Base-by-base conservation (phyloP, 2,113 vertebrate species). In the Phylloscopus whistleri region DNA sequence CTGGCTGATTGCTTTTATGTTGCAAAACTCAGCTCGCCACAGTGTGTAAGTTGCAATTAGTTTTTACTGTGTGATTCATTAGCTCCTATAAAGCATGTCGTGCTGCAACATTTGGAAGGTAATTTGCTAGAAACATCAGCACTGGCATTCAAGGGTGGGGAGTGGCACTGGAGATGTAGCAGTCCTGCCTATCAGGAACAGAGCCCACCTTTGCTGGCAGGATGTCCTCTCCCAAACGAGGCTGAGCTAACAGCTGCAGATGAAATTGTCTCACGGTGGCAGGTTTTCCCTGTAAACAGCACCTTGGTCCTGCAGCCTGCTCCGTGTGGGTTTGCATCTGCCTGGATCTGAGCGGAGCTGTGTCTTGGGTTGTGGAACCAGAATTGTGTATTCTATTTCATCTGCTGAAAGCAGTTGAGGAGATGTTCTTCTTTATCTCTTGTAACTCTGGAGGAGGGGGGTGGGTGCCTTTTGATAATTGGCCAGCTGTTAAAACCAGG, bases 1-100 rank as follows among this genome's bases (percentile, higher is more conserved):
- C 96, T 87, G 94, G 44, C 95, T 96, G 93, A 97, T 97, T 83
- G 96, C 95, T 97, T 97, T 97, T 93, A 96, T 97, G 93, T 95
- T 95, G 91, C 93, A 96, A 78, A 96, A 93, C 90, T 96, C 96
- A 56, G 93, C 66, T 95, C 84, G 69, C 58, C 86, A 90, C 49
- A 95, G 93, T 83, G 53, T 84, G 95, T 89, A 94, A 95, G 94
- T 93, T 96, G 96, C 97, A 97, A 97, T 98, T 97, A 98, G 92
- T 95, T 97, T 97, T 97, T 97, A 95, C 78, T 87, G 72, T 58
- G 97, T 96, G 96, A 97, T 96, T 97, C 97, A 97, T 97, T 89
- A 96, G 83, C 10, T 93, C 69, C 96, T 68, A 74, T 96, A 96
- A 98, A 97, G 89, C 86, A 88, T 56, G 68, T 88, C 69, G 37